A percentile compares a stretch with the other conserved stretches of the same genome.
These are phyloP conservation scores for Odontophorus gujanensis DNA, from an alignment of 2,113 vertebrate species.

Conservation along the genomic window DNA sequence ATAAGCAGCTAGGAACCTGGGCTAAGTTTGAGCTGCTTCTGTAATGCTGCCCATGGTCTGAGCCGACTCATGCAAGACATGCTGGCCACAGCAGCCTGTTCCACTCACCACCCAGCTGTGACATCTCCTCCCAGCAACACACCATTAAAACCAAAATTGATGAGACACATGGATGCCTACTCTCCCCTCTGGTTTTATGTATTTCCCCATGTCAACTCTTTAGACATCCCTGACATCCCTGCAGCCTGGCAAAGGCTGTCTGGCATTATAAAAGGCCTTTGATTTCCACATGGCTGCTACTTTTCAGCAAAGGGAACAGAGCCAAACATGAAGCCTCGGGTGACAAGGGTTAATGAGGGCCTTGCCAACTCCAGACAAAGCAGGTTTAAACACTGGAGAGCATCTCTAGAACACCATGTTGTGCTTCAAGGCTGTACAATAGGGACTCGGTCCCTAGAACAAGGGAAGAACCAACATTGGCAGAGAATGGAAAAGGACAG, in stretches of 20 bases:
- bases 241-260: conserved; percentile 48
- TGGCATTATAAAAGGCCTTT: conserved; percentile 56
- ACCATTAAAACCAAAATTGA: conserved; percentile 25
- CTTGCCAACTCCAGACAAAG: conserved; percentile 51
- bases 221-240: conserved; percentile 41
- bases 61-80: accelerated
- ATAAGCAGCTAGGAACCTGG: neutral
- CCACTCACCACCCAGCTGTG: neutral
- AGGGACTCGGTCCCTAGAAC: conserved; percentile 11
- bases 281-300: conserved; percentile 64
- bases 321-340: conserved; percentile 53
- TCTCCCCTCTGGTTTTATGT: conserved; percentile 46
- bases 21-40: neutral
- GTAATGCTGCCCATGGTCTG: neutral
- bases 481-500: neutral
- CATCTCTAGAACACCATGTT: conserved; percentile 16
- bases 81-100: neutral
- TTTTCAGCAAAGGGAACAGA: conserved; percentile 52
- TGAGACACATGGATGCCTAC: conserved; percentile 21
- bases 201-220: conserved; percentile 58
- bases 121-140: conserved; percentile 47
- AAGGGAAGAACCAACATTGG: neutral
- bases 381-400: conserved; percentile 47
- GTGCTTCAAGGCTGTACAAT: conserved; percentile 2
- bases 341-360: conserved; percentile 41